Evolutionary conservation across 1,140 invertebrate species (phyloP), one percentile per base, ranked within the genome.

Genomic region (Zelostemma sp.): DNA sequence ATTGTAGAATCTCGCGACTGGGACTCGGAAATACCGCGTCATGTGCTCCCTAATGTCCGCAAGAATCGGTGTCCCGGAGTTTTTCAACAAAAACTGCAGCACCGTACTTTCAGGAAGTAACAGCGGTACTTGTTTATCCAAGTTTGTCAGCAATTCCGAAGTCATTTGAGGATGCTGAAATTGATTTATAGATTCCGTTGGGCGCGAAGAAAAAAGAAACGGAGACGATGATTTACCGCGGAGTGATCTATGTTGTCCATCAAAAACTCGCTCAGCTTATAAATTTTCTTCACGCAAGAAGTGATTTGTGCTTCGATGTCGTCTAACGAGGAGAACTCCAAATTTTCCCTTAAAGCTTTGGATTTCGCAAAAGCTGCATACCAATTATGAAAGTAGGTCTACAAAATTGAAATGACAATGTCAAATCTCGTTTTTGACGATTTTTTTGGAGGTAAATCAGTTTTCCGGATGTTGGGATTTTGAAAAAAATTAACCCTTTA

Each of bases 361-460:
- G 74, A 61, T 18, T 51, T 38, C 9, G 18, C 62, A 21, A 57
- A 68, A 8, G 68, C 40, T 45, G 61, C 50, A 8, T 16, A 62
- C 77, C 76, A 79, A n/a, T 21, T 43, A 0, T 33, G 8, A 31
- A 79, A 79, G 21, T 72, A 77, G 51, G 67, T 71, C 77, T 79
- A 17, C 17, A 60, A 62, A 25, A n/a, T n/a, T n/a, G n/a, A n/a
- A n/a, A n/a, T n/a, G n/a, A n/a, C n/a, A n/a, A n/a, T n/a, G n/a
- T n/a, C n/a, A n/a, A n/a, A n/a, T n/a, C n/a, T n/a, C n/a, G n/a
- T 16, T 40, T 55, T 31, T 57, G 43, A 49, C 40, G 19, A 35
- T 17, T 31, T 19, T 35, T 35, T 15, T 8, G 38, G 41, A 40
- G 40, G 25, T 18, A 11, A 12, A 59, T 28, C 17, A 28, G 25